Base-by-base conservation (phyloP, 2,797 vertebrate genomes). In the Gallinago stenura region DNA sequence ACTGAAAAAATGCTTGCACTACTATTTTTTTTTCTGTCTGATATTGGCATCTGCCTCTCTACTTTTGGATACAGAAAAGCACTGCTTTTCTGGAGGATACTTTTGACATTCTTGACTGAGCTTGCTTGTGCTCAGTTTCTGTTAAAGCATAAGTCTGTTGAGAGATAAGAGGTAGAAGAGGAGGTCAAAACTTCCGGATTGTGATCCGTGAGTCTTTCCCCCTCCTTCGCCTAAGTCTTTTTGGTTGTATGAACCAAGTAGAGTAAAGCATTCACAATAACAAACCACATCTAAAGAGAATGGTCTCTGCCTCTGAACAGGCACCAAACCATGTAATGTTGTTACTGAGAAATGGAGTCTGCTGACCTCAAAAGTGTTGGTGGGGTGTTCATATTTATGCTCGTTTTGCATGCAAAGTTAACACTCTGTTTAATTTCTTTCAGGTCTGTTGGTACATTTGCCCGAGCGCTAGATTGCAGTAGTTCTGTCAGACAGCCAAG, bases 401-500 rank as follows among this genome's bases (percentile, higher is more conserved):
- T 87, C 76, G 31, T 35, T 89, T 94, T 95, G 39, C 62, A 19
- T 9, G 35, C 21, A 0, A 31, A 77, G 45, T 78, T 80, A 94
- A 91, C 5, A 9, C 37, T 95, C 72, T 50, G 3, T 72, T 68
- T 76, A 25, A 71, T 70, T 76, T 58, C 70, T 92, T 94, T 70
- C 96, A 99, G 99, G 87, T 99, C 99, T 16, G 99, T 99, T 71
- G 99, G 99, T 87, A 99, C 99, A 0, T 99, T 99, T 53, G 99
- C 99, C 30, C 98, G 99, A 95, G 99, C 99, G 33, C 98, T 99
- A 95, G 99, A 99, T 97, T 99, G 99, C 98, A 99, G 99, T 82
- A 99, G 99, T 97, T 99, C 99, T 28, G 99, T 99, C 96, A 98
- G 99, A 61, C 99, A 99, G 98, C 99, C 99, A 83, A 99, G 99